Evolutionary conservation across 2,797 vertebrate species (phyloP).

Genomic region (Hozukius guyotensis): DNA sequence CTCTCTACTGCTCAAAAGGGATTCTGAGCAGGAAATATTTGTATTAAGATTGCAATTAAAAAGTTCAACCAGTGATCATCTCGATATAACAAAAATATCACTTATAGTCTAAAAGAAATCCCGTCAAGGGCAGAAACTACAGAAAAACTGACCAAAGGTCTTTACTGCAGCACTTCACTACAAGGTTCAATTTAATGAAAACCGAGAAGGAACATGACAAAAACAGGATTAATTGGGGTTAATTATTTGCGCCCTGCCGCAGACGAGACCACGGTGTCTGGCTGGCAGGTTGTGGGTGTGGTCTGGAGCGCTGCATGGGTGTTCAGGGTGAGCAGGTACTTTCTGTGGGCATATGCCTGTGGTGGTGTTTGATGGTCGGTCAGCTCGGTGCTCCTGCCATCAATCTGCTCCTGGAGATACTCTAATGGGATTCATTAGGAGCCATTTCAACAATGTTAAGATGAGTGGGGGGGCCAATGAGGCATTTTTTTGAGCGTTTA

Average conservation of each 20-base stretch:
- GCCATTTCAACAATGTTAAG: neutral
- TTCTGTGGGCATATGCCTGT: neutral
- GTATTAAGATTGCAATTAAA: neutral
- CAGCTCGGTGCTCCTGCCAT: neutral
- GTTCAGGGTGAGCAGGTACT: neutral
- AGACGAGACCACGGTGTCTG: constrained; percentile 33
- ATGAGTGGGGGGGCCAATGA: neutral
- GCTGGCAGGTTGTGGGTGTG: constrained; percentile 22
- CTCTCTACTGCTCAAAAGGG: neutral
- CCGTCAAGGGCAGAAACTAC: neutral
- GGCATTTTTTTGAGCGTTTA: neutral
- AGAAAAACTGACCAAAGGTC: neutral
- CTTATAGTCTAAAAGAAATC: neutral
- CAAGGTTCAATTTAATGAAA: neutral
- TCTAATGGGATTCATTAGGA: neutral
- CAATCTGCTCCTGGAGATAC: neutral
- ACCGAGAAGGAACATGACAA: neutral
- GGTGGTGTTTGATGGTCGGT: neutral
- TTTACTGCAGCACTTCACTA: neutral
- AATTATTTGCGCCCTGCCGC: constrained; percentile 33
- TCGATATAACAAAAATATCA: neutral
- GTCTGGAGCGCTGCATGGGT: neutral
- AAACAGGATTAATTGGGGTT: constrained; percentile 46
- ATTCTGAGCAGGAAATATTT: neutral
- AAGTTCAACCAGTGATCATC: neutral